Base-by-base conservation (phyloP, 2,888 invertebrate genomes). In the Slavum lentiscoides region DNA sequence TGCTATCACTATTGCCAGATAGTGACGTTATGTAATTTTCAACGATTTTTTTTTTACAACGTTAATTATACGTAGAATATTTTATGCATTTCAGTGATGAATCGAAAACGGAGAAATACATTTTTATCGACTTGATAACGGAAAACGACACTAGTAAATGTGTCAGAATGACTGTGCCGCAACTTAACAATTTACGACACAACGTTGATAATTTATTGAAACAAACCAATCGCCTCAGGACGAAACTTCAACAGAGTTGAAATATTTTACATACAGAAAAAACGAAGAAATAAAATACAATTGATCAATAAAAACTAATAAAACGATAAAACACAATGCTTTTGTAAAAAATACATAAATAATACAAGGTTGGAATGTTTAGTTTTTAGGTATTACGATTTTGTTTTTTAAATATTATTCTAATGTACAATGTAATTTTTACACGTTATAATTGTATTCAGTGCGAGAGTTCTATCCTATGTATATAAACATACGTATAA, bases 201-300 rank as follows among this genome's bases (percentile, higher is more conserved):
- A 80, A 72, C n/a, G 72, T 80, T 66, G 55, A 23, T 43, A 80
- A 70, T 72, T 72, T 80, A 72, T 58, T 72, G 64, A 80, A 80
- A 64, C 72, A 80, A 39, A 64, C 58, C 43, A 64, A 59, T 80
- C 70, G 15, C 15, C 23, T 80, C 37, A 80, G 72, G 58, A 64
- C 43, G 21, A 80, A 80, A 80, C 72, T 80, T 58, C 70, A 80
- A 64, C 72, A 70, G 4, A 64, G 21, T 72, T 80, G 72, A 62
- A 17, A 49, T 49, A 49, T 49, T 49, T 49, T 53, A 17, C 30
- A 37, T 55, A 49, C 58, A 19, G 30, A 21, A 55, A 37, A 37
- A 74, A 64, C 21, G 58, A 13, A 17, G 30, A 23, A 58, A 74
- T 58, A 37, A 30, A 37, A 30, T 39, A 30, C 30, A 30, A 30